Conservation (phyloP, 1,140 invertebrate species). For the Dinoponera quadriceps region DNA sequence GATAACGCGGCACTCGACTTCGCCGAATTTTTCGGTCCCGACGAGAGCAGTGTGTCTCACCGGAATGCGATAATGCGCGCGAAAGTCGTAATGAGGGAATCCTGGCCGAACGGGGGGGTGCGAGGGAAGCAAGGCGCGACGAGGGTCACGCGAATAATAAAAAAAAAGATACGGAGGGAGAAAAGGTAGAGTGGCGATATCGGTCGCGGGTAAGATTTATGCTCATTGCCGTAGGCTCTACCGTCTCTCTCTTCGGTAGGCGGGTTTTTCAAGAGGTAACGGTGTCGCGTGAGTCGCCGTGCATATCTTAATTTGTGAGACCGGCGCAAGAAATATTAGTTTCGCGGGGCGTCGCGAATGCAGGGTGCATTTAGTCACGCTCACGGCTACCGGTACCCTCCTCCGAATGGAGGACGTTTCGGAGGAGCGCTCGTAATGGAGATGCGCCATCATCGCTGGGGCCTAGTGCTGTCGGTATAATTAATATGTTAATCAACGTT, state of each 20-base stretch:
- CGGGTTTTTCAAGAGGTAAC: constrained; percentile 37
- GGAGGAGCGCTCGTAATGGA: too few relatives aligned
- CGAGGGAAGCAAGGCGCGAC: too few relatives aligned
- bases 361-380: constrained; percentile 4
- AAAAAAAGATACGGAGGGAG: neutral
- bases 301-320: constrained; percentile 46
- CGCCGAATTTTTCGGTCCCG: neutral
- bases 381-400: neutral
- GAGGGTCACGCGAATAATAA: neutral
- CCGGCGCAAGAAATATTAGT: constrained; percentile 39
- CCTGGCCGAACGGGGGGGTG: too few relatives aligned
- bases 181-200: constrained; percentile 16
- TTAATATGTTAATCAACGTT: too few relatives aligned
- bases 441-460: too few relatives aligned
- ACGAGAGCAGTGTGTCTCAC: neutral
- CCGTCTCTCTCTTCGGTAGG: neutral
- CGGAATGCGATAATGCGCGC: neutral
- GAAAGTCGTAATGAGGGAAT: neutral
- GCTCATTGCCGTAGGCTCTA: constrained; percentile 3
- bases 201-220: constrained; percentile 26
- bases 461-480: too few relatives aligned
- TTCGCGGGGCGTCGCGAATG: neutral
- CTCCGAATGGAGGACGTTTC: too few relatives aligned
- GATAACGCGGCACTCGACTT: neutral
- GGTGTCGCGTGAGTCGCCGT: constrained; percentile 1